Evolutionary conservation across 2,888 invertebrate species (phyloP).

Genomic region (Drosophila multiciliata): DNA sequence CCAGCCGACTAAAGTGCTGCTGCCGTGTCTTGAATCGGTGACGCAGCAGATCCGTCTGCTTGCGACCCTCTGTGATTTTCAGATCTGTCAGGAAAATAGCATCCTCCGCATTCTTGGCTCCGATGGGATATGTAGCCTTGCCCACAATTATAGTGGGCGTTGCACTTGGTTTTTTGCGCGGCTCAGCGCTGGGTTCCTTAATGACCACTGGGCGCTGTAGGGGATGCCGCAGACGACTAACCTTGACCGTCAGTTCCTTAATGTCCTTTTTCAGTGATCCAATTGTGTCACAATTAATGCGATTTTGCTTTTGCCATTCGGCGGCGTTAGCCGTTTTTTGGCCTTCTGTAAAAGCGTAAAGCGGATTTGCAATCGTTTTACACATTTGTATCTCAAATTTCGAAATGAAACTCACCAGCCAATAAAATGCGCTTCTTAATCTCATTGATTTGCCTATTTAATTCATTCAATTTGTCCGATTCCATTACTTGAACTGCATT

Average conservation of each 20-base stretch:
- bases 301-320: constrained; percentile 91
- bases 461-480: constrained; percentile 81
- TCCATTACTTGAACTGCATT: constrained; percentile 66
- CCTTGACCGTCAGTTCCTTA: constrained; percentile 87
- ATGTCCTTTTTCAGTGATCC: constrained; percentile 90
- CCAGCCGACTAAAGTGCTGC: constrained; percentile 86
- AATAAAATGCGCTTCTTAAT: constrained; percentile 94
- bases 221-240: constrained; percentile 84
- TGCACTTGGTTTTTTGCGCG: constrained; percentile 52
- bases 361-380: not conserved
- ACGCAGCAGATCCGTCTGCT: constrained; percentile 90
- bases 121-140: constrained; percentile 84
- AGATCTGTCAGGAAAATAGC: constrained; percentile 87
- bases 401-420: constrained; percentile 87
- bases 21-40: constrained; percentile 89
- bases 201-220: constrained; percentile 79
- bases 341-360: constrained; percentile 88
- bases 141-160: constrained; percentile 81
- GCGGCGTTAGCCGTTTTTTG: constrained; percentile 93
- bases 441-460: constrained; percentile 92
- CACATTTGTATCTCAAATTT: not conserved
- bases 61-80: constrained; percentile 89
- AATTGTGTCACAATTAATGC: constrained; percentile 90
- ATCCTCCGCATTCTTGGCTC: constrained; percentile 86
- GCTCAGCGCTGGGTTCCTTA: constrained; percentile 71